Evolutionary conservation across 2,888 invertebrate species (phyloP).

Genomic region (Agonopterix alstromeriana): DNA sequence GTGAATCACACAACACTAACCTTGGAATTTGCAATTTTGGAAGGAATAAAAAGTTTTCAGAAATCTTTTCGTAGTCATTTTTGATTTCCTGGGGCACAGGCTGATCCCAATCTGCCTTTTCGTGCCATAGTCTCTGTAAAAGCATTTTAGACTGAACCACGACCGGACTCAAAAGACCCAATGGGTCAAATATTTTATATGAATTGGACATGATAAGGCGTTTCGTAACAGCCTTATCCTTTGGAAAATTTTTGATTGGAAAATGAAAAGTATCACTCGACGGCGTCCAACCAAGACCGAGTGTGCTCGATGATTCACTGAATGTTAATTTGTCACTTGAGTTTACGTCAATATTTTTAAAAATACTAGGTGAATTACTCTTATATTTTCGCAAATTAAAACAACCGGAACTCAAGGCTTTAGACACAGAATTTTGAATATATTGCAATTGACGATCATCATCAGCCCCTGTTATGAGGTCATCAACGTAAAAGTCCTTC

Average conservation of each 20-base stretch:
- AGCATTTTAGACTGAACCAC: constrained; percentile 15
- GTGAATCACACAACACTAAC: constrained; percentile 3
- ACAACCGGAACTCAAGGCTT: constrained; percentile 8
- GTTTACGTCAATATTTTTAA: constrained; percentile 2
- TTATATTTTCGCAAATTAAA: constrained; percentile 14
- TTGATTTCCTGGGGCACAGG: constrained; percentile 8
- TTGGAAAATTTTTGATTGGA: constrained; percentile 7
- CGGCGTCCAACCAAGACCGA: constrained; percentile 16
- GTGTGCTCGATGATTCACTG: constrained; percentile 14
- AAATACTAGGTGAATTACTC: constrained; percentile 8
- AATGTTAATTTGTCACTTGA: constrained; percentile 9
- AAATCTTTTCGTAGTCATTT: constrained; percentile 1
- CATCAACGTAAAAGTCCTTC: constrained; percentile 14
- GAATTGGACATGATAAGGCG: constrained; percentile 14
- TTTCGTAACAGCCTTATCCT: constrained; percentile 10
- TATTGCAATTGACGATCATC: constrained; percentile 4
- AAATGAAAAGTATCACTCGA: constrained; percentile 11
- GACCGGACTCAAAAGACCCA: too few relatives aligned
- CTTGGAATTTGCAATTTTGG: constrained; percentile 6
- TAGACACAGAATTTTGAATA: constrained; percentile 7
- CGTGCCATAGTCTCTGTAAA: constrained; percentile 12
- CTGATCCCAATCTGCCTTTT: constrained; percentile 12
- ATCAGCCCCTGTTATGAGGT: constrained; percentile 12
- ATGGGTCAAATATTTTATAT: constrained; percentile 16
- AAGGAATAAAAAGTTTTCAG: background rate